Evolutionary conservation across 2,797 vertebrate species (phyloP).

Genomic region (Phalloptychus januarius): DNA sequence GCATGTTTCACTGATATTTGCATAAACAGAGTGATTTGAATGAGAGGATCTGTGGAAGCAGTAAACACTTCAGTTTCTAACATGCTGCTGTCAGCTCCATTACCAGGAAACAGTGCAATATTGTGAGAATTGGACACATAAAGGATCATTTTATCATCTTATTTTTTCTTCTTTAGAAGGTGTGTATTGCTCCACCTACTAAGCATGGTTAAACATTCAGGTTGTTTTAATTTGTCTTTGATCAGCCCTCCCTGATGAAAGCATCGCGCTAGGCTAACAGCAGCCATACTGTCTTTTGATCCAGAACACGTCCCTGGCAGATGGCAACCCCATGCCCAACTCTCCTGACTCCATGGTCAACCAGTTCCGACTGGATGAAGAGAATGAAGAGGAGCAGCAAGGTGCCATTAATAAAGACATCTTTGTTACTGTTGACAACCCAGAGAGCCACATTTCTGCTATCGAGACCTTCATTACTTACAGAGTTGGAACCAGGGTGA

Average conservation of each 20-base stretch:
- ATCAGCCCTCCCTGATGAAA: not conserved
- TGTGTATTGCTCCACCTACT: not conserved
- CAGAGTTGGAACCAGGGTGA: conserved; percentile 90
- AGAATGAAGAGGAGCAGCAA: conserved; percentile 39
- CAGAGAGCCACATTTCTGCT: conserved; percentile 92
- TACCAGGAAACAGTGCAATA: too few species aligned
- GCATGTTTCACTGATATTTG: conserved; percentile 24
- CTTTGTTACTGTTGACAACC: conserved; percentile 91
- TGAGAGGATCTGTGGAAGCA: not conserved
- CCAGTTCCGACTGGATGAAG: conserved; percentile 87
- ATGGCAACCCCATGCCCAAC: conserved; percentile 84
- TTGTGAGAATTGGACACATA: not conserved
- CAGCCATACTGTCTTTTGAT: not conserved
- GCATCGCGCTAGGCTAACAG: not conserved
- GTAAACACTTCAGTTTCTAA: not conserved
- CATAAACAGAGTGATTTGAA: conserved; percentile 38
- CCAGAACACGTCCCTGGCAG: conserved; percentile 84
- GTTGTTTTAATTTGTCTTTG: not conserved
- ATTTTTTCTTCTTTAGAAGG: not conserved
- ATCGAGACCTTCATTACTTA: conserved; percentile 96
- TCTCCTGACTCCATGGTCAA: conserved; percentile 94
- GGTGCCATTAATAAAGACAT: conserved; percentile 84
- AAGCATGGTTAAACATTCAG: not conserved
- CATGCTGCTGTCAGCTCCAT: not conserved
- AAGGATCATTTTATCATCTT: not conserved